Base-by-base conservation (phyloP, 2,888 invertebrate species). In the Apamea crenata region DNA sequence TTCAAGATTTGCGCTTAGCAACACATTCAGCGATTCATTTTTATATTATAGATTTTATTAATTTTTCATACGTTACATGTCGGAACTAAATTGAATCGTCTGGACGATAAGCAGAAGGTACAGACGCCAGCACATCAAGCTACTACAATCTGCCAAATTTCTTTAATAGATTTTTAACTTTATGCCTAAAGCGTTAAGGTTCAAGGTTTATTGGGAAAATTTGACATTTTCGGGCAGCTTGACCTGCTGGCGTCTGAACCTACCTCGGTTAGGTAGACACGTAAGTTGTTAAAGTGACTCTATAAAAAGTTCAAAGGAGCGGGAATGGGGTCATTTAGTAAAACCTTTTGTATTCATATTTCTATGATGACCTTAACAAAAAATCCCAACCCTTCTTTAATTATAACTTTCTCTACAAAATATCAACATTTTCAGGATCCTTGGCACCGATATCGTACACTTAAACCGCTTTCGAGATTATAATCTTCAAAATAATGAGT, bases 401-500 rank as follows among this genome's bases (percentile, higher is more conserved):
- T 77, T 77, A 50, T 3, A 78, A 36, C 40, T 78, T 66, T 50
- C 36, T 44, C 18, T 7, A 50, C 14, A 50, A 59, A 67, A 32
- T 65, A 63, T 47, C 7, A 66, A n/a, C 3, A 21, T 59, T 59
- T 59, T 18, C 3, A 36, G 6, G 18, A 36, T n/a, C 8, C 40
- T 67, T 44, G 12, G 10, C 0, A 12, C 18, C 6, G 7, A 32
- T 80, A 32, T 16, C 16, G 7, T n/a, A 36, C 44, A 29, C 61
- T 65, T 65, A 7, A 32, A 80, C 56, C 44, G 36, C 25, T 71
- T 67, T 29, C 10, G 32, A 44, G 29, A 70, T 73, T 69, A 78
- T 63, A 67, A 70, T 76, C 40, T 21, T 70, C 12, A 40, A 61
- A 36, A 67, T 73, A 81, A 84, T 69, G 66, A 69, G 56, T 63